These are phyloP conservation scores for Drosophila santomea DNA, from an alignment of 1,140 invertebrate genomes.

Conservation along the genomic window DNA sequence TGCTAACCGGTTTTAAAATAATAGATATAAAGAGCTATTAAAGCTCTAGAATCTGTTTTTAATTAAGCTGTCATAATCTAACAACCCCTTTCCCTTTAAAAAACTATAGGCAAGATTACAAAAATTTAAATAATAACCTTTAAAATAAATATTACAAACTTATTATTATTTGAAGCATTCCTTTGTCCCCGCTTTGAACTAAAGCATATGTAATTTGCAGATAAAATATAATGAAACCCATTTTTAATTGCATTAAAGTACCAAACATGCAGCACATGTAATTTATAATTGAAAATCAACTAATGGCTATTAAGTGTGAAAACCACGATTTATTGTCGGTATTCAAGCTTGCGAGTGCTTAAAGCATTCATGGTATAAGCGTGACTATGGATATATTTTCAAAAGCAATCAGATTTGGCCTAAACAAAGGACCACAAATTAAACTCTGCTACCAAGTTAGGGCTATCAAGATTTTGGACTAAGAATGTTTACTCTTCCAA, in stretches of 20 bases:
- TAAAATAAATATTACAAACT: neutral
- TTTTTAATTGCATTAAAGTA: neutral
- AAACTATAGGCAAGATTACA: neutral
- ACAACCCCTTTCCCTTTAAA: neutral
- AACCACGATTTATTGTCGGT: no score
- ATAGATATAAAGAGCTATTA: no score
- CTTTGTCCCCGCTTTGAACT: neutral
- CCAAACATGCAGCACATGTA: no score
- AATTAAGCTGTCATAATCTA: no score
- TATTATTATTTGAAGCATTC: neutral
- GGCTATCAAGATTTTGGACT: neutral
- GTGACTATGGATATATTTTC: neutral
- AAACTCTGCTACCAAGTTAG: neutral
- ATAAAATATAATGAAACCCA: neutral
- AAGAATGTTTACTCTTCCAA: neutral
- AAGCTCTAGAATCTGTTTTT: no score
- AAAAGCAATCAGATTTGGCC: neutral
- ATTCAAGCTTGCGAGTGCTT: no score
- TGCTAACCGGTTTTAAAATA: no score
- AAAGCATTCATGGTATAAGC: neutral
- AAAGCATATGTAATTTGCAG: neutral
- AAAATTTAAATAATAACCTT: no score
- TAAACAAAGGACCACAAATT: conserved; percentile 1
- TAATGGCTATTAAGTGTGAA: no score
- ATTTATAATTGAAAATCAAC: neutral